phyloP scores from a whole-genome alignment of 2,888 invertebrate genomes.

The Lypha dubia region DNA sequence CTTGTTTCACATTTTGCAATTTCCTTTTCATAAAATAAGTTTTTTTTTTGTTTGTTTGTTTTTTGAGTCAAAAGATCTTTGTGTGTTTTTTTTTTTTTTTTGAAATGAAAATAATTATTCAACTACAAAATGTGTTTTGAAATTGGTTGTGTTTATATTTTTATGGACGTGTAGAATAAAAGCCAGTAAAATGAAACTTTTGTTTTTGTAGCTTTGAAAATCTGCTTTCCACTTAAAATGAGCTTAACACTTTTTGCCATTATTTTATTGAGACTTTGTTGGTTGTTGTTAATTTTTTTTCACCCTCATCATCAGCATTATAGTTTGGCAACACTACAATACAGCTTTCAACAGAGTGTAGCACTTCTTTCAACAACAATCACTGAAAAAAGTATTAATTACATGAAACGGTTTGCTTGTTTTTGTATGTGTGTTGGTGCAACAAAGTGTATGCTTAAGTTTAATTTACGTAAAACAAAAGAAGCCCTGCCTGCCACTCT shows the following conservation, averaged over 20 bases:
- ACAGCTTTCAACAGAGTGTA: constrained; percentile 20
- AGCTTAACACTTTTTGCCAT: constrained; percentile 67
- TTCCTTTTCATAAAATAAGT: constrained; percentile 65
- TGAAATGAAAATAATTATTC: too few species aligned
- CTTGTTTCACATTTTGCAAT: constrained; percentile 63
- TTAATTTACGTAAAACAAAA: constrained; percentile 35
- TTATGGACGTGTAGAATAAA: not conserved
- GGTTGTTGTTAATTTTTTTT: not conserved
- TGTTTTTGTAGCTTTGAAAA: constrained; percentile 49
- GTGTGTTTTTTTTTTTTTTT: not conserved
- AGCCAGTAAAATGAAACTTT: constrained; percentile 28
- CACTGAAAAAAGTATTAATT: constrained; percentile 44
- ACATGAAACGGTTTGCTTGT: not conserved
- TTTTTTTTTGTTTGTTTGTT: constrained; percentile 30
- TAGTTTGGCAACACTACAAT: constrained; percentile 35
- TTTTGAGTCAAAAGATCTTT: constrained; percentile 50
- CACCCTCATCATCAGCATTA: constrained; percentile 1
- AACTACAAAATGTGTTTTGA: not conserved
- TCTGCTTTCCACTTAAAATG: constrained; percentile 61
- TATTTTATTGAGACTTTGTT: constrained; percentile 65
- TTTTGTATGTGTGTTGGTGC: not conserved
- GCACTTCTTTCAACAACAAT: not conserved
- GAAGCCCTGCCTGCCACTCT: constrained; percentile 7
- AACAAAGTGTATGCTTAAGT: not conserved
- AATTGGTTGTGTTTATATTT: not conserved